Evolutionary conservation across 2,888 invertebrate species (phyloP).

Genomic region (Boloria selene): DNA sequence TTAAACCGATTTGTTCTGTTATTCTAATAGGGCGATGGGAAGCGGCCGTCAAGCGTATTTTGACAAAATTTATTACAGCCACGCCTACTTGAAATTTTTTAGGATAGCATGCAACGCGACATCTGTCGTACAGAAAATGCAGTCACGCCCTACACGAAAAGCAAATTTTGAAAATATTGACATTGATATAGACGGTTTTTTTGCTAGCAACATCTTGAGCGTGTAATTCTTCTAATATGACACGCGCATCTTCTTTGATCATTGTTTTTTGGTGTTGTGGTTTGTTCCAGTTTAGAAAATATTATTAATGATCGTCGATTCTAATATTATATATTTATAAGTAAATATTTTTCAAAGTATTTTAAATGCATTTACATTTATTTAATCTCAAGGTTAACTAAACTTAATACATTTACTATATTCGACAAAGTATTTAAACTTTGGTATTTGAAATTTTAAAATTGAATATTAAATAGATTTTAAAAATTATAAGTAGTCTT

Average conservation of each 20-base stretch:
- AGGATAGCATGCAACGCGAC: conserved; percentile 65
- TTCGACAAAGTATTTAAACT: no score
- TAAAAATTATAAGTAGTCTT: background rate
- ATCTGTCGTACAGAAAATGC: conserved; percentile 70
- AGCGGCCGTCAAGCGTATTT: conserved; percentile 77
- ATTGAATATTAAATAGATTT: background rate
- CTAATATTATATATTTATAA: background rate
- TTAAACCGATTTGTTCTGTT: conserved; percentile 81
- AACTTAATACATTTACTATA: no score
- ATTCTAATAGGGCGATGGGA: conserved; percentile 80
- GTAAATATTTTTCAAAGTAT: no score
- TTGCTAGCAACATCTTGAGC: conserved; percentile 28
- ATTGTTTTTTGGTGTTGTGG: conserved; percentile 1
- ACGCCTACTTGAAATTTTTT: conserved; percentile 74
- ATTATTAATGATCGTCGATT: background rate
- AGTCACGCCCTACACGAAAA: conserved; percentile 66
- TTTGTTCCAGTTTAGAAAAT: background rate
- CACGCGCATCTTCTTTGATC: conserved; percentile 18
- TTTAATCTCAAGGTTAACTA: no score
- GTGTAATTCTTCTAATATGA: conserved; percentile 25
- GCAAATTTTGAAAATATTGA: conserved; percentile 59
- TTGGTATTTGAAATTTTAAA: no score
- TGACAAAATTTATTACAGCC: conserved; percentile 82
- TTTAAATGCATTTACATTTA: no score
- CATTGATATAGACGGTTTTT: conserved; percentile 39